Base-by-base conservation (phyloP, 2,888 invertebrate genomes). In the Synergus laeviventris region DNA sequence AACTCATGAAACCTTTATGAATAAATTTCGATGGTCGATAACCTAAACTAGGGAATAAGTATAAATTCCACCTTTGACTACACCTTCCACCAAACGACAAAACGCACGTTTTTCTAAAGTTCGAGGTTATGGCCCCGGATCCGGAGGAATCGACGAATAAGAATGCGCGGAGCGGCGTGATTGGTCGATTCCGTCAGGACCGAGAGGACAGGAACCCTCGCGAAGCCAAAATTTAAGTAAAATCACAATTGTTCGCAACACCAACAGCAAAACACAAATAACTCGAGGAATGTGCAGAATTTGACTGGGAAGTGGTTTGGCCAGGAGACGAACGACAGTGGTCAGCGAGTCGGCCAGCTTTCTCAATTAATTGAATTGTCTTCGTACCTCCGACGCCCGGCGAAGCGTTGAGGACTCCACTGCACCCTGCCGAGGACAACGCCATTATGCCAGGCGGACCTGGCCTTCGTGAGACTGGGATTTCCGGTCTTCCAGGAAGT, bases 361-460 rank as follows among this genome's bases (percentile, higher is more conserved):
- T 31, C 31, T 5, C 31, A 5, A 31, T 5, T 31, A 31, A 31
- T 31, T 5, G 31, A 31, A 56, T 79, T 76, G 79, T 73, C 73
- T 82, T 82, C 81, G 83, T 84, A 85, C 83, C 84, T 84, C 81
- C 83, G 77, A 80, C 82, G 76, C 78, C 79, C 81, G 83, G 79
- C 79, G 84, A 83, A 78, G 80, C 78, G 81, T 81, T 80, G 78
- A 76, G 78, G 80, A 84, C 82, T 84, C 86, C 86, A 86, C 85
- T 87, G 87, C 86, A 82, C 82, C 82, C 87, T 82, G 86, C 84
- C 83, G 88, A 85, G 86, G 88, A 85, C 86, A 91, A 87, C 89
- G 90, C 89, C 90, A 91, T 91, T 87, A 86, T 87, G 81, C 82
- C 70, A 70, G 70, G 74, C 80, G 78, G 74, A 79, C 78, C 78